These are phyloP conservation scores for Vicugna pacos DNA, from an alignment of 2,113 vertebrate genomes.

Conservation along the genomic window DNA sequence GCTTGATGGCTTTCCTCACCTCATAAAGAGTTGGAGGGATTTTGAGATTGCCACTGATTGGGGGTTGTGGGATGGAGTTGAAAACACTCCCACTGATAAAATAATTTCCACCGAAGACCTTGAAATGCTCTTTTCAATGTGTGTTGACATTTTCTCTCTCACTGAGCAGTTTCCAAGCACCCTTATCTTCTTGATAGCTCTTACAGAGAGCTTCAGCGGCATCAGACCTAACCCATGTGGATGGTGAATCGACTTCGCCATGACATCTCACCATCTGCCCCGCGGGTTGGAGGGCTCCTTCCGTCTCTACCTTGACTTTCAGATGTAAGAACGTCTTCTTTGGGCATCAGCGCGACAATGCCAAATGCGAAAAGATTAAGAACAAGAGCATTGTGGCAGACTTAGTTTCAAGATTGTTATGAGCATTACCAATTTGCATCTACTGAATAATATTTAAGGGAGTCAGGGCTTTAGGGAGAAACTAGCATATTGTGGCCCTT, in stretches of 20 bases:
- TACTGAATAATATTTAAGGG: slow-evolving; percentile 18
- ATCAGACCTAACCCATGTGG: background rate
- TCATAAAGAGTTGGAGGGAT: slow-evolving; percentile 82
- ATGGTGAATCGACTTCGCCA: background rate
- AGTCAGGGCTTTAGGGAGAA: background rate
- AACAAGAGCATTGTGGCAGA: background rate
- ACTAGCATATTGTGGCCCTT: background rate
- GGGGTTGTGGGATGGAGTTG: slow-evolving; percentile 74
- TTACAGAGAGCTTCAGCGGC: background rate
- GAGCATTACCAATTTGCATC: background rate
- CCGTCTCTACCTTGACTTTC: background rate
- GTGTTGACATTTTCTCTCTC: slow-evolving; percentile 66
- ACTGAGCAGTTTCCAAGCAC: slow-evolving; percentile 61
- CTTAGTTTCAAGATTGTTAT: background rate
- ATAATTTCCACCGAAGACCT: slow-evolving; percentile 79
- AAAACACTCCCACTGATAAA: slow-evolving; percentile 81
- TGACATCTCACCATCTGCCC: slow-evolving; percentile 23
- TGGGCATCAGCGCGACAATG: background rate
- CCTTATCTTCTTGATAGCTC: slow-evolving; percentile 42
- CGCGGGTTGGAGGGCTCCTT: background rate
- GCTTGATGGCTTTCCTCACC: slow-evolving; percentile 83
- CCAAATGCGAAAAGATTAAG: background rate
- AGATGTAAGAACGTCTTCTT: background rate
- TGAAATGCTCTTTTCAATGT: slow-evolving; percentile 69
- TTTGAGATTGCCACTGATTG: slow-evolving; percentile 72